Evolutionary conservation across 2,113 vertebrate species (phyloP).

Genomic region (Entomyzon cyanotis): DNA sequence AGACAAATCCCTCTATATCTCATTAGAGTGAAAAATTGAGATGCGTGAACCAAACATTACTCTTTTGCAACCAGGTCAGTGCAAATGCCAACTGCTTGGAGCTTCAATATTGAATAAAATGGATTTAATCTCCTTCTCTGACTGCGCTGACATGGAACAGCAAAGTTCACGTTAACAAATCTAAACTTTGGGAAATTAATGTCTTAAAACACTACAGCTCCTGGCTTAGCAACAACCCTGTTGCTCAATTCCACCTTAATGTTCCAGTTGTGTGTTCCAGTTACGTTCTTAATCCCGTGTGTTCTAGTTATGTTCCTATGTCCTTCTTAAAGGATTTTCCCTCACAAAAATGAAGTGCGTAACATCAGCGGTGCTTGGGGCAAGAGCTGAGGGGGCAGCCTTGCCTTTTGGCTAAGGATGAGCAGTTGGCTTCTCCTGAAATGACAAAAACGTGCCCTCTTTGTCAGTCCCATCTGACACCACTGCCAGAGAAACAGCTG

Average conservation of each 20-base stretch:
- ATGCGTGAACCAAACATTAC: background rate
- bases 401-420: background rate
- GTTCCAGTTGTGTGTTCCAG: background rate
- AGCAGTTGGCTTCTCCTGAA: background rate
- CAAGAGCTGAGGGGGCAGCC: background rate
- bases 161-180: background rate
- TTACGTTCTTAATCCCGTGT: background rate
- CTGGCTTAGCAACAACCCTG: background rate
- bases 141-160: background rate
- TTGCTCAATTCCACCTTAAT: background rate
- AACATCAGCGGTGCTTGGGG: background rate
- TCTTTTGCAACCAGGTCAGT: background rate
- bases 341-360: background rate
- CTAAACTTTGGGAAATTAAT: background rate
- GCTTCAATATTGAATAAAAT: background rate
- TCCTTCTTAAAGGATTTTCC: background rate
- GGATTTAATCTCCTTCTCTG: background rate
- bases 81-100: background rate
- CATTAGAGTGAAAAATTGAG: background rate
- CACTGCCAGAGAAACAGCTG: background rate
- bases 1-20: background rate
- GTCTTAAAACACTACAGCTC: background rate
- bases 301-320: no score
- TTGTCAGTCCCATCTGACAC: background rate
- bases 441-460: background rate